Conservation (phyloP, 2,113 vertebrate genomes). For the Rhipidura dahli region DNA sequence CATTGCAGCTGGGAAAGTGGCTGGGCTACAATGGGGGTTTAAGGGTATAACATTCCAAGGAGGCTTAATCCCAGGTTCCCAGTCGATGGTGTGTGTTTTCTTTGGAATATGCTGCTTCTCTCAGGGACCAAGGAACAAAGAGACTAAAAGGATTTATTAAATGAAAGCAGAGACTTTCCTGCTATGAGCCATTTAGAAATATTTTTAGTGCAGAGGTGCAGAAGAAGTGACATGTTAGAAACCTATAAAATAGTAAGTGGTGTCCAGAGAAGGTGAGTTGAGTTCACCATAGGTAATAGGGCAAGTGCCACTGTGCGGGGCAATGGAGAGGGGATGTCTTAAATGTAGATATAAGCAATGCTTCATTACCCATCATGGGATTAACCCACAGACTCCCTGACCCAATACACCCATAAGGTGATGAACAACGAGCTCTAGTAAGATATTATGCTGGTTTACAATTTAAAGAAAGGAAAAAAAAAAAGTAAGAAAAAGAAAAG, state of each 20-base stretch:
- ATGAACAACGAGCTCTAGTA: neutral
- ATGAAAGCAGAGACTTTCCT: neutral
- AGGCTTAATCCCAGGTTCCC: neutral
- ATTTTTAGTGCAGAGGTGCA: neutral
- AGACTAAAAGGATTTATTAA: neutral
- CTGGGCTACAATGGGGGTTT: neutral
- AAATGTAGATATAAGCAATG: neutral
- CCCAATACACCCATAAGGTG: neutral
- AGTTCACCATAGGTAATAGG: neutral
- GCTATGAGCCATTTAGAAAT: neutral
- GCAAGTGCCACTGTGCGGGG: neutral
- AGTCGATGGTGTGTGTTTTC: fast-evolving
- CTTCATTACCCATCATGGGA: neutral
- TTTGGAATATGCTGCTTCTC: neutral
- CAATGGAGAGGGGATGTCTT: neutral
- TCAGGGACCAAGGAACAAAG: neutral
- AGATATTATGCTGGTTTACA: neutral
- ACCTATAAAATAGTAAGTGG: slow-evolving; percentile 2
- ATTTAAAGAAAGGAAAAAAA: neutral
- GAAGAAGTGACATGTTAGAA: neutral
- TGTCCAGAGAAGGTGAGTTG: slow-evolving; percentile 10
- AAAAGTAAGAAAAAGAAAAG: neutral
- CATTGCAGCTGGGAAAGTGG: neutral
- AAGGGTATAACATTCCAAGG: neutral
- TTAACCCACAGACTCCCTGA: neutral